phyloP scores from a whole-genome alignment of 1,140 invertebrate genomes.

The Elymnias hypermnestra region DNA sequence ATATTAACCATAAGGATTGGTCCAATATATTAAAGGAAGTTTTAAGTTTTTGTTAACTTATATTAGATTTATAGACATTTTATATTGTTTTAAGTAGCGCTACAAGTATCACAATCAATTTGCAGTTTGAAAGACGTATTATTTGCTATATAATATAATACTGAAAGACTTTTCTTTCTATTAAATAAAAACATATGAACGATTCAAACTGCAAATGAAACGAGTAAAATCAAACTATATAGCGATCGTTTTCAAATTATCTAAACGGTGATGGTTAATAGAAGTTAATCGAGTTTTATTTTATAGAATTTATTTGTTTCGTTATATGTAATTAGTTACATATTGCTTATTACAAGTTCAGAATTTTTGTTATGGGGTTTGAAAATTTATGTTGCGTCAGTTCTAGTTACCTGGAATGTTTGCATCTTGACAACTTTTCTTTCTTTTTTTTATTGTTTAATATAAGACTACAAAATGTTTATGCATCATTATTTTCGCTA shows the following conservation, averaged over 20 bases:
- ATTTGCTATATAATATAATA: background rate
- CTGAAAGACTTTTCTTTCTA: too few relatives aligned
- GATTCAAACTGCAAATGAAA: slow-evolving; percentile 43
- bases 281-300: slow-evolving; percentile 33
- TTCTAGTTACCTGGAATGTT: slow-evolving; percentile 67
- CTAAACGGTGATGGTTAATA: slow-evolving; percentile 52
- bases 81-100: background rate
- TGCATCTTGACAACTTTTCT: slow-evolving; percentile 75
- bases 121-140: slow-evolving; percentile 35
- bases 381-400: slow-evolving; percentile 68
- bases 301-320: slow-evolving; percentile 28
- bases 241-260: slow-evolving; percentile 16
- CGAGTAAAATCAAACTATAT: too few relatives aligned
- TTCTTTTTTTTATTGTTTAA: slow-evolving; percentile 41
- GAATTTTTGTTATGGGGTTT: slow-evolving; percentile 69
- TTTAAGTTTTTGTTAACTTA: background rate
- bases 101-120: slow-evolving; percentile 14
- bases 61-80: background rate
- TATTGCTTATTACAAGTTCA: slow-evolving; percentile 40
- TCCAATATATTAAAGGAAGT: too few relatives aligned
- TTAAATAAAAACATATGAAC: too few relatives aligned
- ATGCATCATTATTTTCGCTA: slow-evolving; percentile 57
- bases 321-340: slow-evolving; percentile 29
- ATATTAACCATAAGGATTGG: too few relatives aligned
- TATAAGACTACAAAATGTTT: slow-evolving; percentile 55